Evolutionary conservation across 2,888 invertebrate genomes (phyloP), one percentile per base, ranked within the genome.

Genomic region (Acanthoscelides obtectus): DNA sequence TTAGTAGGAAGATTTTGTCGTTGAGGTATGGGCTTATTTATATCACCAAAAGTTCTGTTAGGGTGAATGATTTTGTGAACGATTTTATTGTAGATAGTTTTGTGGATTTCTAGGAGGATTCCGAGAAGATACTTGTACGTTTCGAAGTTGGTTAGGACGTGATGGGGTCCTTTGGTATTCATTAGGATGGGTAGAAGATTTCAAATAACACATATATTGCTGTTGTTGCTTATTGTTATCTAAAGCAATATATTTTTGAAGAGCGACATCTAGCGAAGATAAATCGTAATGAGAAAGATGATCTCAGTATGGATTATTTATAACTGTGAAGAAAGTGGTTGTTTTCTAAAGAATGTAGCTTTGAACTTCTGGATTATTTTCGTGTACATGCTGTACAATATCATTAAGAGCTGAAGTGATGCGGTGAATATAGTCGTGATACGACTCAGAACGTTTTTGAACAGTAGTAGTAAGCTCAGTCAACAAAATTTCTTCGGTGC

Each of bases 181-280:
- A 67, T 22, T 20, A 4, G 67, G 67, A 6, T 25, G 6, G 25
- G 25, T 25, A 5, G 25, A 22, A 8, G 21, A 20, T 70, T 70
- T 70, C 20, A 22, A 63, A 27, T 25, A 70, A 3, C 20, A 19
- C 25, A 66, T 65, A 65, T 64, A 69, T 64, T 69, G 66, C 64
- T 65, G 70, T 22, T 66, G 66, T 20, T n/a, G n/a, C n/a, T n/a
- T n/a, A n/a, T 20, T 69, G 65, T 69, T 69, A 21, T 69, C 69
- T 22, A 65, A 70, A n/a, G 65, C 21, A 19, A 70, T 70, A 20
- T 66, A 70, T 64, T 70, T 70, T 64, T 70, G 70, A 22, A 70
- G 12, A 5, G 66, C 66, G 22, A 66, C 21, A 20, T 66, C 66
- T 0, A 70, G 20, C 2, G 27, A 21, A 19, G 20, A 19, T n/a